A percentile compares a stretch with the other conserved stretches of the same genome.
phyloP scores from a whole-genome alignment of 2,797 vertebrate genomes.

The Gymnoscopelus microlampas region DNA sequence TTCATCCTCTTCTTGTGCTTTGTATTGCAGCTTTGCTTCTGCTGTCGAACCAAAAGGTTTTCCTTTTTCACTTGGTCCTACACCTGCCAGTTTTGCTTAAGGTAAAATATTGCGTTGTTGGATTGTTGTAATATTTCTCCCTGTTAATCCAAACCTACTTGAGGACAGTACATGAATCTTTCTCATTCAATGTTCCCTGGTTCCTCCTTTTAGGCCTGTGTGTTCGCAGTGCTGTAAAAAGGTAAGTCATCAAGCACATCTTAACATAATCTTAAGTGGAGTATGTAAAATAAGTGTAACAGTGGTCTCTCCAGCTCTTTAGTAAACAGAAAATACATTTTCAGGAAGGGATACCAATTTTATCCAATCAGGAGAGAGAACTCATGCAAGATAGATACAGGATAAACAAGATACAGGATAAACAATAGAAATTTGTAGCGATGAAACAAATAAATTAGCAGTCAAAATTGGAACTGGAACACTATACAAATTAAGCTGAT shows the following conservation, averaged over 20 bases:
- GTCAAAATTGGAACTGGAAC: too few relatives aligned
- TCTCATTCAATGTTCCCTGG: slow-evolving; percentile 8
- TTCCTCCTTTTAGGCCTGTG: slow-evolving; percentile 86
- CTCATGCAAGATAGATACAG: too few relatives aligned
- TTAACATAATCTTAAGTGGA: not conserved
- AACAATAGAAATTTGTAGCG: too few relatives aligned
- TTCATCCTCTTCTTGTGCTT: not conserved
- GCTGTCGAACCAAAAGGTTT: slow-evolving; percentile 95
- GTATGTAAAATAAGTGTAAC: not conserved
- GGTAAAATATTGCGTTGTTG: slow-evolving; percentile 77
- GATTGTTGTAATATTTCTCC: not conserved
- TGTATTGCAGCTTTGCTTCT: slow-evolving; percentile 91
- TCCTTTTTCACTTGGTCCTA: slow-evolving; percentile 99
- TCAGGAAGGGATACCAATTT: too few relatives aligned
- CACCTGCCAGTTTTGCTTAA: slow-evolving; percentile 98
- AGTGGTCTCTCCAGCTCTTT: too few relatives aligned
- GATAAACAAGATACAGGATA: too few relatives aligned
- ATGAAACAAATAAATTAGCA: too few relatives aligned
- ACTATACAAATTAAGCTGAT: too few relatives aligned
- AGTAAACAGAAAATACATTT: too few relatives aligned
- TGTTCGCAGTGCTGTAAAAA: slow-evolving; percentile 99
- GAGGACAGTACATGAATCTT: not conserved
- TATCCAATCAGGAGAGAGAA: too few relatives aligned
- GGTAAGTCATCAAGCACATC: slow-evolving; percentile 72
- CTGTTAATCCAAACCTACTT: not conserved